Percentiles rank a stretch among this genome's conserved stretches.
Evolutionary conservation across 2,888 invertebrate species (phyloP).

Genomic region (Agrilus mali): DNA sequence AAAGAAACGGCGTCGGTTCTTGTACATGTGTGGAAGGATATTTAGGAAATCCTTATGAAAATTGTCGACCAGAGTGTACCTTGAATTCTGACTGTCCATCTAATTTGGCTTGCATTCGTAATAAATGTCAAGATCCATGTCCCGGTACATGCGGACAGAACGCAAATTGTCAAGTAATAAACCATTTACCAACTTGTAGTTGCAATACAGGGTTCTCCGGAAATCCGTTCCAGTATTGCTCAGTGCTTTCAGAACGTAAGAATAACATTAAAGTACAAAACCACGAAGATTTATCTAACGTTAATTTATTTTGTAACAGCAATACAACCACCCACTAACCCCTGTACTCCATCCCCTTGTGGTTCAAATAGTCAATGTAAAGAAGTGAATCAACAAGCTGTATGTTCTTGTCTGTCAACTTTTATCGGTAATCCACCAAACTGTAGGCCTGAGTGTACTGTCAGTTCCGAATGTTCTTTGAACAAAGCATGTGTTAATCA

Average conservation of each 20-base stretch:
- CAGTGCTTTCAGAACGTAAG: constrained; percentile 28
- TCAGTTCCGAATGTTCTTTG: constrained; percentile 57
- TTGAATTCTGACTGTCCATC: constrained; percentile 31
- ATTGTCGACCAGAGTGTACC: constrained; percentile 42
- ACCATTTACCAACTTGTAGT: constrained; percentile 49
- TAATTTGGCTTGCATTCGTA: constrained; percentile 38
- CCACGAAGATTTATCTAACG: not conserved
- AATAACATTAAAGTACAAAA: constrained; percentile 5
- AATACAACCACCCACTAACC: not conserved
- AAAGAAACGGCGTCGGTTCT: constrained; percentile 55
- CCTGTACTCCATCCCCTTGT: constrained; percentile 56
- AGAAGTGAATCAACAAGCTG: constrained; percentile 39
- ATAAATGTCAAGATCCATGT: constrained; percentile 42
- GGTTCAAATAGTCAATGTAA: constrained; percentile 50
- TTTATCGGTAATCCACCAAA: constrained; percentile 51
- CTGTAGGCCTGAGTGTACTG: constrained; percentile 53
- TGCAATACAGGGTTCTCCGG: constrained; percentile 52
- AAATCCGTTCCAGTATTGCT: constrained; percentile 46
- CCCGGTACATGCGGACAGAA: constrained; percentile 40
- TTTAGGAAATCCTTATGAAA: constrained; percentile 61
- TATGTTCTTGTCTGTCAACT: constrained; percentile 46
- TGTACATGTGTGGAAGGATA: constrained; percentile 59
- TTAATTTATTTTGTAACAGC: not conserved
- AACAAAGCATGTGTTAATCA: constrained; percentile 54
- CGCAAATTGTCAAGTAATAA: constrained; percentile 39